Percentiles rank a stretch among this genome's conserved stretches.
Conservation (phyloP, 2,113 vertebrate genomes). For the Chaenocephalus aceratus region DNA sequence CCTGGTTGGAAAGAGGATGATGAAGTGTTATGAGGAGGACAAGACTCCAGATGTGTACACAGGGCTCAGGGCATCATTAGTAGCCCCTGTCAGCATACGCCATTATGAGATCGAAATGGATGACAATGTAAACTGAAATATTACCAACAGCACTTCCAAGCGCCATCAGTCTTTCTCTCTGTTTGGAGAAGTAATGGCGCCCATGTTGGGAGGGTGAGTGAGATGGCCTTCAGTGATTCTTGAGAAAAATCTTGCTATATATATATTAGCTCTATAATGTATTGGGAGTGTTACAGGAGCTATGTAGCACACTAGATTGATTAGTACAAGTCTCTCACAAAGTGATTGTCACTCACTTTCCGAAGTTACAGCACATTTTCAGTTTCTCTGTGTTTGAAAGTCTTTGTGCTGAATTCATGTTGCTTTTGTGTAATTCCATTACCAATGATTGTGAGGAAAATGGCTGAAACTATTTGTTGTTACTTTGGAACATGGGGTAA, state of each 20-base stretch:
- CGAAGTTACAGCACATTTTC: neutral
- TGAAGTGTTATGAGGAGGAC: conserved; percentile 67
- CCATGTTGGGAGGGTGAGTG: conserved; percentile 64
- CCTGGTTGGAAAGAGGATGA: conserved; percentile 52
- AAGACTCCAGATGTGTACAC: conserved; percentile 70
- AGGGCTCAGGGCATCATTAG: conserved; percentile 66
- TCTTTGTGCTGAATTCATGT: neutral
- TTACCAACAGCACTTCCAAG: conserved; percentile 64
- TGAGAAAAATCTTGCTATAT: neutral
- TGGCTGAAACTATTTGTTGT: neutral
- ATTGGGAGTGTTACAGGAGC: conserved; percentile 26
- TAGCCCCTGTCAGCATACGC: conserved; percentile 67
- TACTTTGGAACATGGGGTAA: conserved; percentile 7
- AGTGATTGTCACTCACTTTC: neutral
- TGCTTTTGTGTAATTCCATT: neutral
- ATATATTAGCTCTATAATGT: conserved; percentile 30
- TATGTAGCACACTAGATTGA: neutral
- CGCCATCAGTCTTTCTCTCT: conserved; percentile 71
- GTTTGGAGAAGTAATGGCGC: conserved; percentile 77
- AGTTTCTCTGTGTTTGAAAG: neutral
- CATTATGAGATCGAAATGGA: conserved; percentile 68
- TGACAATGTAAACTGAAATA: conserved; percentile 75
- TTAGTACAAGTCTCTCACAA: conserved; percentile 2
- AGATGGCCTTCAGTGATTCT: conserved; percentile 42
- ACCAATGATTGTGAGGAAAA: conserved; percentile 18